Base-by-base conservation (phyloP, 2,113 vertebrate genomes). In the Sarotherodon lohbergeri region DNA sequence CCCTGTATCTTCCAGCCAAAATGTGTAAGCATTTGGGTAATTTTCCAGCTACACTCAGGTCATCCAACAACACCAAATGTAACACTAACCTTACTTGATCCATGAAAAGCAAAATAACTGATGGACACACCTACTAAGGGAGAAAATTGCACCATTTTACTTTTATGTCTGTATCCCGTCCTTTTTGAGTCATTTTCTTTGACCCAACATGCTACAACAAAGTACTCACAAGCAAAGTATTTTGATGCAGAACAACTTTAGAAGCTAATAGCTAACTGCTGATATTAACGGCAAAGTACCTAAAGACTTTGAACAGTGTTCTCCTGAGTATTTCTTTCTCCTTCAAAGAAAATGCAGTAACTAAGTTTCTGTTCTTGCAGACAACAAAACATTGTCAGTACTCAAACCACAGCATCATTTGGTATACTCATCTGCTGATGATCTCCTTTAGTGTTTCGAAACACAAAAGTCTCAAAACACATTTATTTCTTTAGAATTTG, bases 31-130 rank as follows among this genome's bases (percentile, higher is more conserved):
- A 87, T 92, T 85, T 91, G 93, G 94, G 87, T 57, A 9, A 41
- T 71, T 90, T 91, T 86, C 94, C 92, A 89, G 84, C 82, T 1
- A 24, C 48, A 85, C 80, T 87, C 90, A 48, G 92, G 86, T 92
- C 86, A 66, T 85, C 90, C 93, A 90, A 82, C 87, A 79, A 52
- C 73, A 78, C 32, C 82, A 34, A 91, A 81, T 84, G 83, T 86
- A 85, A 89, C 85, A 81, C 41, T 80, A 83, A 93, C 73, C 83
- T 89, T 22, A 56, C 59, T 85, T 56, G 3, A 5, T 82, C 57
- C 84, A 84, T 32, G 8, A 57, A 66, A 81, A 50, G 88, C 61
- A 66, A 76, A 84, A 81, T 22, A 80, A 68, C 27, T 16, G 66
- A 24, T 6, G n/a, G 73, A 66, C 57, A 84, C 22, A 57, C 66